phyloP scores from a whole-genome alignment of 2,113 vertebrate genomes.

The Gymnocephalus cernua region DNA sequence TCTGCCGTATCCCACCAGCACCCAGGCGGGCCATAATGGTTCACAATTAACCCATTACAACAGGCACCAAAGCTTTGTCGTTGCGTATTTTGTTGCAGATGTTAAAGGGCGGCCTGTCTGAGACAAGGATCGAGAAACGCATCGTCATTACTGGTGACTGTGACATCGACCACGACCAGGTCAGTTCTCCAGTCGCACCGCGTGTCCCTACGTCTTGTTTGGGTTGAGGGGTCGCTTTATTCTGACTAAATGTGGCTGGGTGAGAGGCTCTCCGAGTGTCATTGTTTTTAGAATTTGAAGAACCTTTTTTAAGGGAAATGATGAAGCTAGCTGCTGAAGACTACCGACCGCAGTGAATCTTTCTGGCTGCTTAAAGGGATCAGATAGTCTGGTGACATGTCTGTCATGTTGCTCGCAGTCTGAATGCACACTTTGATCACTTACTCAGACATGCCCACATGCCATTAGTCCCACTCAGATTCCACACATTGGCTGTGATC shows the following conservation, averaged over 20 bases:
- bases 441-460: background rate
- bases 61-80: background rate
- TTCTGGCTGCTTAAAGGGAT: background rate
- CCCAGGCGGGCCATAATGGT: background rate
- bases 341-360: background rate
- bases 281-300: background rate
- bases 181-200: conserved; percentile 69
- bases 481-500: conserved; percentile 4
- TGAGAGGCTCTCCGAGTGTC: background rate
- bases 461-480: conserved; percentile 2
- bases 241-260: background rate
- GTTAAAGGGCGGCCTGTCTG: conserved; percentile 94
- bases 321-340: background rate
- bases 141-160: conserved; percentile 98
- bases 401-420: conserved; percentile 42
- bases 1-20: background rate
- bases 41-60: background rate
- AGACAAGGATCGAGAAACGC: conserved; percentile 99
- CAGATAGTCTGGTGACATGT: conserved; percentile 43
- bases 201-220: background rate
- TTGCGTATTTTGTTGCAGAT: conserved; percentile 50
- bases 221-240: background rate
- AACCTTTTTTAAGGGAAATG: background rate
- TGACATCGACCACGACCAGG: conserved; percentile 98
- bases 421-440: background rate